A percentile compares a stretch with the other conserved stretches of the same genome.
phyloP scores from a whole-genome alignment of 2,888 invertebrate species.

The Latrodectus elegans region DNA sequence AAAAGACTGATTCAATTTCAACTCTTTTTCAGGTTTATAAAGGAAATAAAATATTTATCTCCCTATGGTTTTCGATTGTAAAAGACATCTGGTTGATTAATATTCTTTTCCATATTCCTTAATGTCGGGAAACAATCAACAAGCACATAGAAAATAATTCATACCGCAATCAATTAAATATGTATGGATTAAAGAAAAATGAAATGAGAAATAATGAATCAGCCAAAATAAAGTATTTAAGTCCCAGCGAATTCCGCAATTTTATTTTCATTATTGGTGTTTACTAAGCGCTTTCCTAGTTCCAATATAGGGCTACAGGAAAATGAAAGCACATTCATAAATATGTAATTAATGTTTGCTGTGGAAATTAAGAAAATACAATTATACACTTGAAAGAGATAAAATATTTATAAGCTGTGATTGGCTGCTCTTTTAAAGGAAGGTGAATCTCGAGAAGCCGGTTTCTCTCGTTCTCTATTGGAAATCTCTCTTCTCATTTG shows the following conservation, averaged over 20 bases:
- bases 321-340: constrained; percentile 11
- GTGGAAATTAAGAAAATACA: constrained; percentile 42
- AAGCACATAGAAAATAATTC: neutral
- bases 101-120: neutral
- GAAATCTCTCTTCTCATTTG: neutral
- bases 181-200: neutral
- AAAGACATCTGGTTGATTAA: neutral
- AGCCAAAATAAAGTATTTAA: neutral
- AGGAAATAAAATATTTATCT: no score
- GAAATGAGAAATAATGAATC: neutral
- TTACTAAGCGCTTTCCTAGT: constrained; percentile 11
- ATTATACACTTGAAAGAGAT: constrained; percentile 37
- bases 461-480: constrained; percentile 19
- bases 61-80: neutral
- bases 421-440: constrained; percentile 38
- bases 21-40: no score
- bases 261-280: neutral
- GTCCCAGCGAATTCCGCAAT: neutral
- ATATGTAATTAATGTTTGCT: constrained; percentile 38
- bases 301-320: neutral
- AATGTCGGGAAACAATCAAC: neutral
- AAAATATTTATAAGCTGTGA: constrained; percentile 25
- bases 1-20: no score
- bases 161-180: neutral
- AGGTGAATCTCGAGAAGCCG: neutral